A percentile compares a stretch with the other conserved stretches of the same genome.
These are phyloP conservation scores for Sphenopsis melanotis DNA, from an alignment of 2,797 vertebrate genomes.

Conservation along the genomic window DNA sequence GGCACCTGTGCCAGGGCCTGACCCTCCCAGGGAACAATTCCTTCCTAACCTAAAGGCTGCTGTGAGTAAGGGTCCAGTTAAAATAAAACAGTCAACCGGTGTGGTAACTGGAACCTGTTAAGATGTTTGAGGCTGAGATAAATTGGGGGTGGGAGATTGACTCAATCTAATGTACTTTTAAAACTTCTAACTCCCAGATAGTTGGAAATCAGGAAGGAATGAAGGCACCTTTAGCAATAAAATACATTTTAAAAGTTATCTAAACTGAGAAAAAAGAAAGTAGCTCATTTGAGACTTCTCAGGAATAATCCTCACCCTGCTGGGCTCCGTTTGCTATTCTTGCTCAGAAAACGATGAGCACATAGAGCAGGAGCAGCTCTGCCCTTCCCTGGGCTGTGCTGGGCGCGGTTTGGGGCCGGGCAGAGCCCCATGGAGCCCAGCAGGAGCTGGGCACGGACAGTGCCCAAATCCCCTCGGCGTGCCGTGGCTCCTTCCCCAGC, in stretches of 20 bases:
- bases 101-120: background rate
- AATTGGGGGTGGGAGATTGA: background rate
- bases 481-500: background rate
- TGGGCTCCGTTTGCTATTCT: background rate
- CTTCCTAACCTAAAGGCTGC: background rate
- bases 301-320: background rate
- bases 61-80: background rate
- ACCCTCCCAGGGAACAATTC: background rate
- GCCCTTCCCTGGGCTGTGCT: background rate
- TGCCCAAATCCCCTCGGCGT: background rate
- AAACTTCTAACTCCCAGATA: background rate
- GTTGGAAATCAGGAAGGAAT: background rate
- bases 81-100: background rate
- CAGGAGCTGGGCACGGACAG: background rate
- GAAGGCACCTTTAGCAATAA: background rate
- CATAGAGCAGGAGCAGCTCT: fast-evolving
- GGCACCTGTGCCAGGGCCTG: background rate
- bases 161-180: background rate
- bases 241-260: background rate
- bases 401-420: background rate
- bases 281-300: background rate
- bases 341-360: background rate
- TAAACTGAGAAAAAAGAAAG: background rate
- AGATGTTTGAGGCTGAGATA: background rate
- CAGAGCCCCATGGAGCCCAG: background rate